These are phyloP conservation scores for Tautogolabrus adspersus DNA, from an alignment of 2,113 vertebrate genomes.

Conservation along the genomic window DNA sequence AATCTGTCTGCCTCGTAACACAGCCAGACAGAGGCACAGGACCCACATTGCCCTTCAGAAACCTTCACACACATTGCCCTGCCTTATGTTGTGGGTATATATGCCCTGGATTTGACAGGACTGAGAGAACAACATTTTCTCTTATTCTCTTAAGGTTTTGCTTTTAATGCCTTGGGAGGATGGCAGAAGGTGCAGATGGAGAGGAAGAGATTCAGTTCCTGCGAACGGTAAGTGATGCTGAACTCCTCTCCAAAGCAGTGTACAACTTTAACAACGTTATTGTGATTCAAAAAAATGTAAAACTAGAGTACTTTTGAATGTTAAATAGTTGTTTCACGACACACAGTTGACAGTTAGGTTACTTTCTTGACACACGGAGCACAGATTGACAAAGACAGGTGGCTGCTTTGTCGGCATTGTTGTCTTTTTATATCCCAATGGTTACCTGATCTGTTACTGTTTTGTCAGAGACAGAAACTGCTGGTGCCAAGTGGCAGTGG, in stretches of 20 bases:
- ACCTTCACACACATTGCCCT: conserved; percentile 29
- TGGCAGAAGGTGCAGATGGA: conserved; percentile 92
- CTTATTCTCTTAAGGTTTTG: conserved; percentile 42
- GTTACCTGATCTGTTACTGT: conserved; percentile 56
- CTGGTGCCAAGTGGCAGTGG: conserved; percentile 38
- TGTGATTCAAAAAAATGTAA: background rate
- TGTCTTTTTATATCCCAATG: conserved; percentile 81
- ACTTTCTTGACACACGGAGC: conserved; percentile 21
- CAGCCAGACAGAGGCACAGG: conserved; percentile 50
- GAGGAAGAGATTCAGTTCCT: conserved; percentile 95
- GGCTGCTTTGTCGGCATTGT: conserved; percentile 78
- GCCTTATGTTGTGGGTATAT: conserved; percentile 23
- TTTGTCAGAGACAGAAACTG: conserved; percentile 40
- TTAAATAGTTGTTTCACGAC: background rate
- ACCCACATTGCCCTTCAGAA: conserved; percentile 60
- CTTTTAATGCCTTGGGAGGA: conserved; percentile 68
- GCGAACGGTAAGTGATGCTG: conserved; percentile 88
- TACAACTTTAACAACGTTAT: background rate
- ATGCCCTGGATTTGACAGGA: conserved; percentile 12
- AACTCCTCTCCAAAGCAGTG: conserved; percentile 9
- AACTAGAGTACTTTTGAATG: background rate
- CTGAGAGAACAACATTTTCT: conserved; percentile 18
- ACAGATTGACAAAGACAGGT: conserved; percentile 79
- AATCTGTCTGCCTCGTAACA: conserved; percentile 54
- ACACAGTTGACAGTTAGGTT: background rate